Conservation (phyloP, 2,888 invertebrate genomes). For the Drosophila trichaetosa region DNA sequence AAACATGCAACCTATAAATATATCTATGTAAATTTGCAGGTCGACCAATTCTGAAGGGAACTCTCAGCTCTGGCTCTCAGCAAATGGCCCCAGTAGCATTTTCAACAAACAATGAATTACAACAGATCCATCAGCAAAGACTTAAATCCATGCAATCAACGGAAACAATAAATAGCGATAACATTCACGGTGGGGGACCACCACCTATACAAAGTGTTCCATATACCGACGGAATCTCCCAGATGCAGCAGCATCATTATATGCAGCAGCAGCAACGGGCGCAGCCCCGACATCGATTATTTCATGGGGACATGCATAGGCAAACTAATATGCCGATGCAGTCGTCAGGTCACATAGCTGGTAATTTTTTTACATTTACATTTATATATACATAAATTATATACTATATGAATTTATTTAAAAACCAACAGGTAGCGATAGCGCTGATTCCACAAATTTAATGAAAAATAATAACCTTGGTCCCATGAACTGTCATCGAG, state of each 20-base stretch:
- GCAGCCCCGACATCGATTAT: conserved; percentile 43
- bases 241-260: conserved; percentile 80
- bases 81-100: conserved; percentile 55
- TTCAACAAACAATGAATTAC: conserved; percentile 76
- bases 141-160: conserved; percentile 53
- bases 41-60: conserved; percentile 84
- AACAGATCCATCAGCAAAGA: conserved; percentile 74
- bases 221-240: conserved; percentile 66
- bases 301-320: conserved; percentile 50
- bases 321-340: conserved; percentile 80
- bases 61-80: conserved; percentile 58
- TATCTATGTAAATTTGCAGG: conserved; percentile 58
- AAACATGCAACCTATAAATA: not conserved
- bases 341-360: conserved; percentile 55
- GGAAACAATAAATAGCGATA: conserved; percentile 55
- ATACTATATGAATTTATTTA: not conserved
- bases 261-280: conserved; percentile 73
- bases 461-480: conserved; percentile 42
- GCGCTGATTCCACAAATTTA: conserved; percentile 35
- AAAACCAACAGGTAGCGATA: conserved; percentile 34
- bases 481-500: conserved; percentile 84
- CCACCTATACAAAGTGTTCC: conserved; percentile 56
- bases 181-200: conserved; percentile 43
- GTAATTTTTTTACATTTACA: conserved; percentile 26
- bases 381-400: not conserved